A percentile compares a stretch with the other conserved stretches of the same genome.
Evolutionary conservation across 2,888 invertebrate species (phyloP).

Genomic region (Tiliacea citrago): DNA sequence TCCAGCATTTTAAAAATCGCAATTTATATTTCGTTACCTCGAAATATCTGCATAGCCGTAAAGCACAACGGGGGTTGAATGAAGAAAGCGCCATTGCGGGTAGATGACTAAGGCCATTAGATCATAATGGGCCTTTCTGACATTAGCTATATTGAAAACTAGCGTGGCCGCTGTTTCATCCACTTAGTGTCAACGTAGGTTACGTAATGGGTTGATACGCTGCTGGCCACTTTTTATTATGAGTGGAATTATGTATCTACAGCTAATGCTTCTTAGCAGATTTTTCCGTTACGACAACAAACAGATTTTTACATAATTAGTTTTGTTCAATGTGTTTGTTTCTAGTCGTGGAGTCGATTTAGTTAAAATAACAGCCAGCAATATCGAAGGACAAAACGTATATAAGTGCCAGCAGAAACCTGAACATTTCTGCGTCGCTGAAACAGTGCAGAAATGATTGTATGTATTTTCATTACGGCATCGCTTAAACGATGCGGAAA

Average conservation of each 20-base stretch:
- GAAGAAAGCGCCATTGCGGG: slow-evolving; percentile 83
- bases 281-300: slow-evolving; percentile 4
- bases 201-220: slow-evolving; percentile 39
- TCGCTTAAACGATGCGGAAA: no score
- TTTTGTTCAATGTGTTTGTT: neutral
- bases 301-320: neutral
- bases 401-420: no score
- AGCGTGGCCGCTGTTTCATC: slow-evolving; percentile 62
- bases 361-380: neutral
- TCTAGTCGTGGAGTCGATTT: neutral
- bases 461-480: no score
- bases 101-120: slow-evolving; percentile 80
- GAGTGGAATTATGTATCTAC: slow-evolving; percentile 5
- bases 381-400: neutral
- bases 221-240: slow-evolving; percentile 23
- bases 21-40: slow-evolving; percentile 60
- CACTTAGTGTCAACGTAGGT: slow-evolving; percentile 64
- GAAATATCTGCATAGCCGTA: slow-evolving; percentile 70
- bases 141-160: slow-evolving; percentile 69
- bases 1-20: slow-evolving; percentile 40
- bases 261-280: neutral
- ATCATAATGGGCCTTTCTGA: slow-evolving; percentile 68
- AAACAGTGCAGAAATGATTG: no score
- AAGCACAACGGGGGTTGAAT: slow-evolving; percentile 63
- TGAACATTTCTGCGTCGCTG: no score